Evolutionary conservation across 2,888 invertebrate genomes (phyloP), one percentile per base, ranked within the genome.

Genomic region (Xanthorhoe spadicearia): DNA sequence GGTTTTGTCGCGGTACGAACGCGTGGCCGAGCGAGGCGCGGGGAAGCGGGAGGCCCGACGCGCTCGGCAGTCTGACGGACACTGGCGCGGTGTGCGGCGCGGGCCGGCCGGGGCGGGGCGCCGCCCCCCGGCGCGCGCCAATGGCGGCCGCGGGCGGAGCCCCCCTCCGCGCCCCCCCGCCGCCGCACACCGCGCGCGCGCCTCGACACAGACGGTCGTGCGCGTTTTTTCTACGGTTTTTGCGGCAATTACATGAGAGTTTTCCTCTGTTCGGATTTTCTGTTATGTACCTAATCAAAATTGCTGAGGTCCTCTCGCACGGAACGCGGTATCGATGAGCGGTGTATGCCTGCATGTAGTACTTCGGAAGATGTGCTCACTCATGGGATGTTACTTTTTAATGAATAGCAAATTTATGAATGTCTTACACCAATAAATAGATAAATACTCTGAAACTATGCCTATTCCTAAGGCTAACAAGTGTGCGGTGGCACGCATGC

Each of bases 41-140:
- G 87, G 90, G 93, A 87, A 86, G 93, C 91, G 90, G 90, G 90
- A 88, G 89, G 93, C 93, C 94, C 94, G 93, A 86, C 88, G 91
- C 92, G 93, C 93, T 92, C 93, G 93, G 90, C 92, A 86, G 92
- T 92, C 90, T 89, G 90, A 86, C 90, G 90, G 91, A 91, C 91
- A 92, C 93, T 93, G 93, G 86, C 92, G 90, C 86, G 88, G 83
- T 76, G 61, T 74, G 78, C 70, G 81, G 81, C 76, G 83, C 83
- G 75, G 82, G 83, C 83, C 88, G 85, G 89, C 90, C 87, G 80
- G 83, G 83, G 83, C 83, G 81, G 73, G 82, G 81, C 83, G 78
- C 64, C 67, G 62, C 70, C 74, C 76, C 72, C 65, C 49, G 61
- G 69, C 60, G 68, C 74, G 56, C 59, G 66, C 77, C 74, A 74